Evolutionary conservation across 2,797 vertebrate genomes (phyloP), one percentile per base, ranked within the genome.

Genomic region (Leptodactylus fallax): DNA sequence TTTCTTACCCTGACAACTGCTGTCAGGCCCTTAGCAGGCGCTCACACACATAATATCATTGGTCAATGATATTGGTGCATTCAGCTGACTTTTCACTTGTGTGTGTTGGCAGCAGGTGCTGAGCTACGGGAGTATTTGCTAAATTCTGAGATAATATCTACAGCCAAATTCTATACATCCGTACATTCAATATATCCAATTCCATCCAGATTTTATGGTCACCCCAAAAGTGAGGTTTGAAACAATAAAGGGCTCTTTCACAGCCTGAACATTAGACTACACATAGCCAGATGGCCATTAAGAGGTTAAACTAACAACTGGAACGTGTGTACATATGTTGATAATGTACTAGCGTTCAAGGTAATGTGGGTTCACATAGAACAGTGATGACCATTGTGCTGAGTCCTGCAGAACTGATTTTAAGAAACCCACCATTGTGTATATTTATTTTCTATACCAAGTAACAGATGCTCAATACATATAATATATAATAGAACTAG

Each of bases 241-340:
- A 36, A 7, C 27, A 45, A 45, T 69, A 69, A 69, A 69, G 63
- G 25, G 13, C 14, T 71, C 27, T 71, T 71, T 71, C 67, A 71
- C 47, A 27, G 13, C 3, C 36, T 72, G 23, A 67, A 27, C 13
- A 79, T 71, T 23, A 84, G 53, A 60, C 80, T 23, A 45, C 61
- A 49, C 69, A 56, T 83, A 25, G 63, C 80, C 80, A 63, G 8
- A 56, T 56, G 25, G 11, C 47, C 55, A 84, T 60, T 60, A 84
- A 85, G 72, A 78, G 72, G 21, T 85, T 85, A 76, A 58, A 36
- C 16, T 51, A 85, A 65, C 83, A 85, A 77, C 25, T 60, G 47
- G 58, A 45, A 55, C 45, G 82, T 72, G 65, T 78, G 67, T 79
- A 36, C 56, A 79, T 65, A 27, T n/a, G 58, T 67, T 85, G 84